A percentile compares a stretch with the other conserved stretches of the same genome.
Conservation (phyloP, 2,113 vertebrate species). For the Gallinago media region DNA sequence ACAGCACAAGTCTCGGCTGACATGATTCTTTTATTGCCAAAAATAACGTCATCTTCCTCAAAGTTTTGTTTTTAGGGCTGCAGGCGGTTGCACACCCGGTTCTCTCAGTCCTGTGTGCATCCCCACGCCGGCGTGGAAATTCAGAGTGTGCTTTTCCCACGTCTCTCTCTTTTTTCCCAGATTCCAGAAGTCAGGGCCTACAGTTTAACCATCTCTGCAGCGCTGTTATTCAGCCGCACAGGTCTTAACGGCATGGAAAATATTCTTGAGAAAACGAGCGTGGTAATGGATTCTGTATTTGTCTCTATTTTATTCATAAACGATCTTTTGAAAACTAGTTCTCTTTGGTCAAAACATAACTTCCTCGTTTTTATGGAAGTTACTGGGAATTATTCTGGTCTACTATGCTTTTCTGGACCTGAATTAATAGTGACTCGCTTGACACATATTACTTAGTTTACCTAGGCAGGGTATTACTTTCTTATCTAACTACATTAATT, state of each 20-base stretch:
- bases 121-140: rapidly evolving
- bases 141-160: not conserved
- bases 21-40: not conserved
- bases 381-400: not conserved
- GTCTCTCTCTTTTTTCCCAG: not conserved
- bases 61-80: not conserved
- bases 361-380: not conserved
- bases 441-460: constrained; percentile 70
- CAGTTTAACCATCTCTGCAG: not conserved
- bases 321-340: not conserved
- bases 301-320: not conserved
- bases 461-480: constrained; percentile 71
- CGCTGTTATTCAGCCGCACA: not conserved
- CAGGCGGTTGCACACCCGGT: rapidly evolving
- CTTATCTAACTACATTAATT: constrained; percentile 77
- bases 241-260: not conserved
- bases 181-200: not conserved
- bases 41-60: not conserved
- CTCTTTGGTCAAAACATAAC: not conserved
- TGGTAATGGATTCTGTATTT: not conserved
- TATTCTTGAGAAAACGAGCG: not conserved
- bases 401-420: not conserved
- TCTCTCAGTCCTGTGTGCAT: rapidly evolving
- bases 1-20: not conserved
- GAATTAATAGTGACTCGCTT: constrained; percentile 67